phyloP scores from a whole-genome alignment of 1,140 invertebrate genomes.

The Archivesica marissinica region DNA sequence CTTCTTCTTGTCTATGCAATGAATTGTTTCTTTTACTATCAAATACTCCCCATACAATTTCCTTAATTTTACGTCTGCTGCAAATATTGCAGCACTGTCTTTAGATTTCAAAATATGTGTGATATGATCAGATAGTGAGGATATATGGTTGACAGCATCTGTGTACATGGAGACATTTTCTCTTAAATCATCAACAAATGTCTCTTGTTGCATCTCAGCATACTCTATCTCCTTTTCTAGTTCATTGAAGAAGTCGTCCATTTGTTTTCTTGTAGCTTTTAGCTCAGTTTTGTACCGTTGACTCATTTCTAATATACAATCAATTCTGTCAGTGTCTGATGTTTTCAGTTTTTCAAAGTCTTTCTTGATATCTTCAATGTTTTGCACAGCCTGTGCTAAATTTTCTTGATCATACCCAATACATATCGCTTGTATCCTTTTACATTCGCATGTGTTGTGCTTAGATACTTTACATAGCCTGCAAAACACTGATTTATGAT shows the following conservation, averaged over 20 bases:
- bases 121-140: neutral
- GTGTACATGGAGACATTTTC: neutral
- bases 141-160: neutral
- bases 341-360: neutral
- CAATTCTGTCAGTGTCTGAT: neutral
- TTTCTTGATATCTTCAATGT: neutral
- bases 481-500: slow-evolving; percentile 10
- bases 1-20: neutral
- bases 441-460: neutral
- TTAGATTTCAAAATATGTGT: neutral
- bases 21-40: neutral
- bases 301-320: neutral
- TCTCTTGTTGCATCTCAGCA: neutral
- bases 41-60: neutral
- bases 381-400: neutral
- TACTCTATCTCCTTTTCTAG: neutral
- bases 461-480: neutral
- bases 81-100: slow-evolving; percentile 2
- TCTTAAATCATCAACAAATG: neutral
- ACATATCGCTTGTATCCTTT: neutral
- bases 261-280: neutral
- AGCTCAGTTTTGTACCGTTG: neutral
- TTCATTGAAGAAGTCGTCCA: neutral
- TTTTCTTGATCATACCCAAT: neutral
- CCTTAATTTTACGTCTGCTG: neutral